Conservation (phyloP, 2,113 vertebrate genomes). For the Anser brachyrhynchus region DNA sequence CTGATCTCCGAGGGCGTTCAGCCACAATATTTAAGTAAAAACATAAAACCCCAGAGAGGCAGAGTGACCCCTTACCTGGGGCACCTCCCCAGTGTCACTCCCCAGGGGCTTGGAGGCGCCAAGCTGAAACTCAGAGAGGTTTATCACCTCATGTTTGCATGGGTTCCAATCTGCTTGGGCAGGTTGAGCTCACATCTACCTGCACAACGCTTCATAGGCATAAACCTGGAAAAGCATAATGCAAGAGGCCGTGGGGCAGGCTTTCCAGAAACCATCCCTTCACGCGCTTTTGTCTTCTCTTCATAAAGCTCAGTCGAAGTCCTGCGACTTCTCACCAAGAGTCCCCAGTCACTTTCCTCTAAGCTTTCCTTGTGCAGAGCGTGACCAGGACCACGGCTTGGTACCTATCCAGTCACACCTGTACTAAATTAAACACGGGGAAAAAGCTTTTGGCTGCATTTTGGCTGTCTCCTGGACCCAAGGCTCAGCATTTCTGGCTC, state of each 20-base stretch:
- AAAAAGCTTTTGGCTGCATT: conserved; percentile 43
- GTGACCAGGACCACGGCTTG: not conserved
- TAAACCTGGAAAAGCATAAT: not conserved
- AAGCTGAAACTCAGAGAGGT: not conserved
- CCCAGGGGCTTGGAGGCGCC: not conserved
- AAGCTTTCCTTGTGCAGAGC: not conserved
- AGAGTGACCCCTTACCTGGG: not conserved
- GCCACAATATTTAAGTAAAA: not conserved
- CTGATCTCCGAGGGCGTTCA: not conserved
- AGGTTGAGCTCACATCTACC: not conserved
- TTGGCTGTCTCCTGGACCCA: not conserved
- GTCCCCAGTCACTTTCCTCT: conserved; percentile 18
- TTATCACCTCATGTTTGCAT: not conserved
- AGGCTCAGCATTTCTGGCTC: conserved; percentile 30
- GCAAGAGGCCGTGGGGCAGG: not conserved
- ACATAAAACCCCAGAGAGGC: not conserved
- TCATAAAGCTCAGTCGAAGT: not conserved
- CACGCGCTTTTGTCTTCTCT: not conserved
- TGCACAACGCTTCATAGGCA: not conserved
- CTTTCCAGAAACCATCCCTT: not conserved
- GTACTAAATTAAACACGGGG: conserved; percentile 32
- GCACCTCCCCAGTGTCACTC: not conserved
- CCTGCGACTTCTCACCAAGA: not conserved
- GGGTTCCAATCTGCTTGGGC: not conserved
- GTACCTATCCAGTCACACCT: conserved; percentile 42